phyloP scores from a whole-genome alignment of 2,888 invertebrate genomes.

The Leucoma salicis region DNA sequence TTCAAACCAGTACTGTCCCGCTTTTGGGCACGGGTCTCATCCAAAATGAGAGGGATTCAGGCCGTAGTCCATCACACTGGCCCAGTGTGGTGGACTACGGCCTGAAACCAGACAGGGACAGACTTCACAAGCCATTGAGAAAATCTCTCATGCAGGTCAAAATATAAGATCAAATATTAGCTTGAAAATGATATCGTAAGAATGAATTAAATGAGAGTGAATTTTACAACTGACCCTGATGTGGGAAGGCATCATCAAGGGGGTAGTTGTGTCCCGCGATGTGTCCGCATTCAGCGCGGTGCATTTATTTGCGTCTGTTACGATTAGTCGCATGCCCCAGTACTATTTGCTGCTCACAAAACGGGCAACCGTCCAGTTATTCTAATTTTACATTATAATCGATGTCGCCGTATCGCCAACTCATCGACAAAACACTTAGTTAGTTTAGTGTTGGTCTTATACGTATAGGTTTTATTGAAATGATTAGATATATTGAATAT shows the following conservation, averaged over 20 bases:
- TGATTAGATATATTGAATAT: no score
- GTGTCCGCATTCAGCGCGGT: slow-evolving; percentile 64
- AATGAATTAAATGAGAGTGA: not conserved
- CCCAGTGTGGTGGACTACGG: no score
- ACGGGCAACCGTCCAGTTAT: slow-evolving; percentile 81
- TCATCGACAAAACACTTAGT: slow-evolving; percentile 70
- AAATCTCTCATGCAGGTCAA: no score
- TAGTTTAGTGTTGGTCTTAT: slow-evolving; percentile 59
- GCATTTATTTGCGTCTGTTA: slow-evolving; percentile 73
- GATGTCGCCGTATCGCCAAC: slow-evolving; percentile 73
- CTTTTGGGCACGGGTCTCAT: no score
- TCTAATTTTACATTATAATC: slow-evolving; percentile 81
- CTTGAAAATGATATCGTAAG: no score
- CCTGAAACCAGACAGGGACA: no score
- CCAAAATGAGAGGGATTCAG: no score
- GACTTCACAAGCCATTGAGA: no score
- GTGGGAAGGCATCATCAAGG: slow-evolving; percentile 20
- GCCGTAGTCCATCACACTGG: no score
- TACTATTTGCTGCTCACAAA: slow-evolving; percentile 76
- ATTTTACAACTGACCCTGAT: not conserved
- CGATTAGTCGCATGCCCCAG: slow-evolving; percentile 81
- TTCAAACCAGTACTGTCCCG: no score
- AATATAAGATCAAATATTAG: no score
- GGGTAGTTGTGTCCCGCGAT: slow-evolving; percentile 53
- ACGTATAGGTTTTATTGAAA: slow-evolving; percentile 12